These are phyloP conservation scores for Coracopsis vasa DNA, from an alignment of 2,113 vertebrate species.

Conservation along the genomic window DNA sequence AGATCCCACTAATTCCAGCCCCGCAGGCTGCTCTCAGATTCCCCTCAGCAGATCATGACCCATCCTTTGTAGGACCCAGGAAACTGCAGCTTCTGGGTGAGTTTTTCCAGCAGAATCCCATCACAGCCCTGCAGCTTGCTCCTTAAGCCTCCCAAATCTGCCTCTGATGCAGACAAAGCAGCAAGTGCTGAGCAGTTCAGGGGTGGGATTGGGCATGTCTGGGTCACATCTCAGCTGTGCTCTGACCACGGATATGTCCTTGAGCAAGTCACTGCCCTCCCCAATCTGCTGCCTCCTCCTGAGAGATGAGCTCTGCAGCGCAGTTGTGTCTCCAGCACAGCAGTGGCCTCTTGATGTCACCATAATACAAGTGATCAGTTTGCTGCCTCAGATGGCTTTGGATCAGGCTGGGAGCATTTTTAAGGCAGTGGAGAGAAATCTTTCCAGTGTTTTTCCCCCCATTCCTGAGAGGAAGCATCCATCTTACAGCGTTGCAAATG, in stretches of 20 bases:
- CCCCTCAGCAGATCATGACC: not conserved
- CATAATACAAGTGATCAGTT: not conserved
- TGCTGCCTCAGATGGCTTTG: not conserved
- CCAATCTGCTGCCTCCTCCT: not conserved
- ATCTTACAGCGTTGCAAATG: not conserved
- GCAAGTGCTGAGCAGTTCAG: not conserved
- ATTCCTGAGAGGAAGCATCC: not conserved
- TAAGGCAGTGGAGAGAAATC: not conserved
- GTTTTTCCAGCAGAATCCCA: not conserved
- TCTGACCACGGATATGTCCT: not conserved
- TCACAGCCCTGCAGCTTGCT: not conserved
- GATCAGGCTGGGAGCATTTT: not conserved
- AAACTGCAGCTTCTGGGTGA: not conserved
- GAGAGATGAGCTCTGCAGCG: not conserved
- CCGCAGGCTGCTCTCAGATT: not conserved
- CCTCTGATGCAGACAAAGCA: not conserved
- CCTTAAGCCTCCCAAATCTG: not conserved
- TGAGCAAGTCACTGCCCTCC: not conserved
- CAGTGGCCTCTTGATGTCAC: constrained; percentile 26
- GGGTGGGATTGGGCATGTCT: not conserved
- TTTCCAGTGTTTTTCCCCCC: not conserved
- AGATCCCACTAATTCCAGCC: not conserved
- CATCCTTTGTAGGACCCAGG: no score
- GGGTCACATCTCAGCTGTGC: not conserved
- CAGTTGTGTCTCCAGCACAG: not conserved